Evolutionary conservation across 1,140 invertebrate species (phyloP).

Genomic region (Chironomus striatipennis): DNA sequence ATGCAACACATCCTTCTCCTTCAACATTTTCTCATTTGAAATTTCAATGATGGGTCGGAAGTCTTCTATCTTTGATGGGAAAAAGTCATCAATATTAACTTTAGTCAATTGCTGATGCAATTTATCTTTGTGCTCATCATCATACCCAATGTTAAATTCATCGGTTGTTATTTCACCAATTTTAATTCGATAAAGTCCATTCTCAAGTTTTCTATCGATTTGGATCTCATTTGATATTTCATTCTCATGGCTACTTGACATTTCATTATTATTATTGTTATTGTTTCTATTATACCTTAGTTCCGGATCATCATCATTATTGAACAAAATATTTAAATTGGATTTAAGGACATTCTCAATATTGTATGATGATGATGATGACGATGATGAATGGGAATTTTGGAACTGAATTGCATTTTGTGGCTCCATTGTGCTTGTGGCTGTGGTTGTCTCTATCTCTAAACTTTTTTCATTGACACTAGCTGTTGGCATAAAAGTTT

Average conservation of each 20-base stretch:
- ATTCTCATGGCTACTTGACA: background rate
- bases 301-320: conserved; percentile 8
- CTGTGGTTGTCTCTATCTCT: background rate
- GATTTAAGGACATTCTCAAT: background rate
- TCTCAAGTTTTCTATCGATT: conserved; percentile 25
- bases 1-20: conserved; percentile 35
- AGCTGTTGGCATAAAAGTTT: background rate
- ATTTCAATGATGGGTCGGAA: conserved; percentile 32
- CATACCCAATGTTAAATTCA: conserved; percentile 25
- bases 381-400: background rate
- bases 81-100: conserved; percentile 36
- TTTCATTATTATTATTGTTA: background rate
- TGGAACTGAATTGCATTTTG: background rate
- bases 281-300: background rate
- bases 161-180: conserved; percentile 29
- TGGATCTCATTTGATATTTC: conserved; percentile 25
- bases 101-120: conserved; percentile 25
- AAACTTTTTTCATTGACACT: background rate
- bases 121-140: conserved; percentile 17
- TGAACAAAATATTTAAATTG: conserved; percentile 19
- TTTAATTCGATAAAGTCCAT: conserved; percentile 29
- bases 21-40: conserved; percentile 31
- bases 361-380: conserved; percentile 8
- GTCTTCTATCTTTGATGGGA: conserved; percentile 37
- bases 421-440: background rate